Evolutionary conservation across 2,113 vertebrate genomes (phyloP).

Genomic region (Megalops atlanticus): DNA sequence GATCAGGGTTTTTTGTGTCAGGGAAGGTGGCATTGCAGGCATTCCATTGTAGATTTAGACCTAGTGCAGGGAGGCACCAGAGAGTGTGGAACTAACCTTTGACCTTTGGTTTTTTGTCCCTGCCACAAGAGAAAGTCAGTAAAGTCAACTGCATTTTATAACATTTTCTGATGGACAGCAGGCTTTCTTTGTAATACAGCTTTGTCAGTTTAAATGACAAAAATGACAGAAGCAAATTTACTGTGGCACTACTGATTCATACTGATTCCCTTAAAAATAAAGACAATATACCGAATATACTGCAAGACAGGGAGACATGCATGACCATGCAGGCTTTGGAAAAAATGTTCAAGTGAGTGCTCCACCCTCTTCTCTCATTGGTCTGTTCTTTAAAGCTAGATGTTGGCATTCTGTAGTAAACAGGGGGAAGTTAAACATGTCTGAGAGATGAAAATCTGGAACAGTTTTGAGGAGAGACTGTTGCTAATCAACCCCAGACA

Average conservation of each 20-base stretch:
- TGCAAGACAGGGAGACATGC: background rate
- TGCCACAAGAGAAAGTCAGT: background rate
- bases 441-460: background rate
- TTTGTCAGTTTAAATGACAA: background rate
- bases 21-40: background rate
- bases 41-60: background rate
- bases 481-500: conserved; percentile 12
- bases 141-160: background rate
- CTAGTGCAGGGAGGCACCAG: background rate
- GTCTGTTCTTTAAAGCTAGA: background rate
- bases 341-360: background rate
- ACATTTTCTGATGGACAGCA: background rate
- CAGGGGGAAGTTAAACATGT: background rate
- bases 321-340: background rate
- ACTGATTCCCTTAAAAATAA: background rate
- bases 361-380: conserved; percentile 26
- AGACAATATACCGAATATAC: background rate
- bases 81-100: background rate
- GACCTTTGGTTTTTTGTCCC: background rate
- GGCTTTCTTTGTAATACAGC: background rate
- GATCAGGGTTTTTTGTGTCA: background rate
- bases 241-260: background rate
- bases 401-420: background rate
- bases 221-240: background rate
- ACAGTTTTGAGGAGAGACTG: background rate